Evolutionary conservation across 2,888 invertebrate species (phyloP), one percentile per base, ranked within the genome.

Genomic region (Morpho helenor): DNA sequence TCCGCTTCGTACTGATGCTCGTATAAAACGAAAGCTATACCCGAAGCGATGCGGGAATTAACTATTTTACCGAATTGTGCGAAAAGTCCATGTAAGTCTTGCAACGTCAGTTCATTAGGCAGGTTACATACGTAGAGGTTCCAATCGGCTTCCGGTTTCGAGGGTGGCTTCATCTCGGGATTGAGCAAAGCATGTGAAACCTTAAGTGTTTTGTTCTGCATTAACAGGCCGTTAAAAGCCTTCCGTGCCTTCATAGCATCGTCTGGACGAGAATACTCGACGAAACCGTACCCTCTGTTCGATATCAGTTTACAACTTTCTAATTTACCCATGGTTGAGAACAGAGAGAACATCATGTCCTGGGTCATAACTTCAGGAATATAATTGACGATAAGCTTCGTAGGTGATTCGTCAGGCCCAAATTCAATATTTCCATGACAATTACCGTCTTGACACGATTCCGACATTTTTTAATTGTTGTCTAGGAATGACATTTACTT

Each of bases 381-480:
- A 82, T 91, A 91, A 85, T 91, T 91, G 82, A 91, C 88, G 79
- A 91, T 91, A 82, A 91, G 91, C 82, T 91, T 91, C 69, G 91
- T 91, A 72, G 91, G 91, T 79, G 91, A 91, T 87, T 91, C 91
- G 72, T 91, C 91, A 70, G 90, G 83, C 77, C 90, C 70, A 87
- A 79, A 87, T 84, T 91, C 91, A 80, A 81, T 87, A 87, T 77
- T 88, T 87, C 87, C 91, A 82, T 91, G 91, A 90, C 91, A 90
- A 89, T 88, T 91, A 89, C 85, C 89, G 87, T 90, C 91, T 86
- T 91, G 91, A 91, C 91, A 91, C 91, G 91, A 90, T 87, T 91
- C 91, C 91, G 91, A 91, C 91, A 91, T 91, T 91, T 91, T 91
- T 91, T 90, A 91, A 89, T 90, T 90, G 91, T 91, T 91, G 91